Evolutionary conservation across 92 coral and sea anemone genomes (phyloP), one percentile per base, ranked within the genome.

Genomic region (Porites rus): DNA sequence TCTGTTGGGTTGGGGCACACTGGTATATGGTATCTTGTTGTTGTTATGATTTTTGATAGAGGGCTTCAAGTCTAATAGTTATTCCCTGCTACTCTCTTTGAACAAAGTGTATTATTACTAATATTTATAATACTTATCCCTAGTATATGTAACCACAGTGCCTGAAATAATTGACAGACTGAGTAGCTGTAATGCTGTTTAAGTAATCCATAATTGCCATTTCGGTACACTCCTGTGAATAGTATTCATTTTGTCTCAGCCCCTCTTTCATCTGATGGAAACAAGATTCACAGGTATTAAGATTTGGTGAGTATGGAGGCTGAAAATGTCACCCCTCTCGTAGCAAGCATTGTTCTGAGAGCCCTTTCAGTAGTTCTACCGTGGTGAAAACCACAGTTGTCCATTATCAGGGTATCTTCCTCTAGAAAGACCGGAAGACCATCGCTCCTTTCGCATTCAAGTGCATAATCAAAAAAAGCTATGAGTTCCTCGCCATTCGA

Each of bases 321-420:
- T 89, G 92, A 76, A 85, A 92, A 76, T 51, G 62, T 62, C 13
- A 81, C 85, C 9, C 87, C 84, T 70, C 75, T 21, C 65, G 46
- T 75, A 46, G 43, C 88, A 24, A 89, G 78, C 90, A 92, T 86
- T 51, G 86, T 61, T 69, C 83, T 71, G 10, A 92, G 76, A 6
- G 73, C 28, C 76, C 58, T 70, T 67, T 89, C 93, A n/a, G 90
- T 77, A 28, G 76, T 50, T 62, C 60, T 71, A 31, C 89, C 77
- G 77, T 92, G 95, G 72, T 89, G 91, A 56, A 92, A 89, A 3
- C 91, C 93, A 76, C 95, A 92, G 22, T 89, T 92, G 83, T 86
- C 91, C 93, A 92, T 92, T 5, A 92, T 76, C 56, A 92, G 52
- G 10, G 79, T 73, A 70, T 92, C 93, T 46, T 76, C 92, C 7